A percentile compares a stretch with the other conserved stretches of the same genome.
Conservation (phyloP, 2,888 invertebrate genomes). For the Dryadula phaetusa region DNA sequence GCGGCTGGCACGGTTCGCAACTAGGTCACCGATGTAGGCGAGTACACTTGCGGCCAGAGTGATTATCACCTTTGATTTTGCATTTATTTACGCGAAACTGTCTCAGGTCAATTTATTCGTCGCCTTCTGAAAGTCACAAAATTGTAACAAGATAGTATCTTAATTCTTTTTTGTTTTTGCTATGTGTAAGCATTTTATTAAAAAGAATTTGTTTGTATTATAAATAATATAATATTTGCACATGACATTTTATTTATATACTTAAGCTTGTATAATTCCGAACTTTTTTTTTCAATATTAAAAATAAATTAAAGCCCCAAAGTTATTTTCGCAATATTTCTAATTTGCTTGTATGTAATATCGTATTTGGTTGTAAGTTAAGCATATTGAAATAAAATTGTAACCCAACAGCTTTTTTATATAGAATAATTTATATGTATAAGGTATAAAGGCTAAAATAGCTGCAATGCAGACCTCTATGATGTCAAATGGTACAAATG, state of each 20-base stretch:
- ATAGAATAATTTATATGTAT: not conserved
- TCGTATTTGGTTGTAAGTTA: not conserved
- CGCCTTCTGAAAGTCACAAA: not conserved
- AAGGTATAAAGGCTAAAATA: constrained; percentile 22
- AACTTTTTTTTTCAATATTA: no score
- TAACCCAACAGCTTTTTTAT: not conserved
- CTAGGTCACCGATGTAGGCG: constrained; percentile 51
- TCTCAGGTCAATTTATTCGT: constrained; percentile 13
- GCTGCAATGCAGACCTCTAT: constrained; percentile 35
- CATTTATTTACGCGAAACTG: constrained; percentile 27
- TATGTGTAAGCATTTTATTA: not conserved
- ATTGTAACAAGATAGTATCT: not conserved
- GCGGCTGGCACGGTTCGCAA: constrained; percentile 54
- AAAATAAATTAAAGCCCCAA: no score
- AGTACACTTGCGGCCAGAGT: constrained; percentile 33
- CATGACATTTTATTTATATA: no score
- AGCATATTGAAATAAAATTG: not conserved
- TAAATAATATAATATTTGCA: not conserved
- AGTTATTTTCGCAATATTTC: no score
- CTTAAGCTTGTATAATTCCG: no score
- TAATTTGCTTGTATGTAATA: no score
- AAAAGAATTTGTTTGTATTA: not conserved
- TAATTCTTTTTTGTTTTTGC: not conserved
- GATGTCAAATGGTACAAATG: constrained; percentile 27
- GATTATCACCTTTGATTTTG: constrained; percentile 40